Evolutionary conservation across 2,797 vertebrate genomes (phyloP).

Genomic region (Chrysocyon brachyurus): DNA sequence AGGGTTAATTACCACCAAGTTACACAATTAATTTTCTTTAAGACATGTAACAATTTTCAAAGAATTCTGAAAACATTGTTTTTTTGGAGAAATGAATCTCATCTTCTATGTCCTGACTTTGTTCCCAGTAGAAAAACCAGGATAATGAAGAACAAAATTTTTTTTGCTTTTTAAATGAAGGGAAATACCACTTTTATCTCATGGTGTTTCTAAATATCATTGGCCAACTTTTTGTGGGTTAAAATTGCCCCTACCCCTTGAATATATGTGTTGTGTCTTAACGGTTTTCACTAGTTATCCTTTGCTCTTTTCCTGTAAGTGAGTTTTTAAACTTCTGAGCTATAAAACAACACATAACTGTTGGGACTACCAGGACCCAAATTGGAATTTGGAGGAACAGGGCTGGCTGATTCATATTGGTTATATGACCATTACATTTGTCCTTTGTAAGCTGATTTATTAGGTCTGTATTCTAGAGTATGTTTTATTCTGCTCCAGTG

Average conservation of each 20-base stretch:
- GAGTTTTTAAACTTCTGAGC: background rate
- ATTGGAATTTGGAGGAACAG: background rate
- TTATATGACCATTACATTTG: background rate
- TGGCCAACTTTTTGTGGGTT: conserved; percentile 15
- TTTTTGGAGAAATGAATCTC: conserved; percentile 23
- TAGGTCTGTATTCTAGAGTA: background rate
- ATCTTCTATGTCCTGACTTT: background rate
- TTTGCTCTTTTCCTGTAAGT: background rate
- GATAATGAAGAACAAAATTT: background rate
- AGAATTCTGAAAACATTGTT: conserved; percentile 58
- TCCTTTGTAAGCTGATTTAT: conserved; percentile 48
- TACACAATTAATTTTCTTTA: conserved; percentile 47
- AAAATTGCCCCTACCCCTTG: background rate
- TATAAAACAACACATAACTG: background rate
- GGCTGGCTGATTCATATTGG: background rate
- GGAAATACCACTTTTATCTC: conserved; percentile 38
- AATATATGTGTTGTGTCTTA: background rate
- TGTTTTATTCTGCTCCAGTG: conserved; percentile 24
- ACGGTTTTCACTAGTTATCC: conserved; percentile 19
- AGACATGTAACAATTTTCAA: conserved; percentile 17
- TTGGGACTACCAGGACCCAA: background rate
- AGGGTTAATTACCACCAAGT: background rate
- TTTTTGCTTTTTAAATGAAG: background rate
- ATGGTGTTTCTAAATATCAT: background rate
- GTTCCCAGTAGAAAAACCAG: background rate